These are phyloP conservation scores for Archips xylosteana DNA, from an alignment of 2,888 invertebrate genomes.

Conservation along the genomic window DNA sequence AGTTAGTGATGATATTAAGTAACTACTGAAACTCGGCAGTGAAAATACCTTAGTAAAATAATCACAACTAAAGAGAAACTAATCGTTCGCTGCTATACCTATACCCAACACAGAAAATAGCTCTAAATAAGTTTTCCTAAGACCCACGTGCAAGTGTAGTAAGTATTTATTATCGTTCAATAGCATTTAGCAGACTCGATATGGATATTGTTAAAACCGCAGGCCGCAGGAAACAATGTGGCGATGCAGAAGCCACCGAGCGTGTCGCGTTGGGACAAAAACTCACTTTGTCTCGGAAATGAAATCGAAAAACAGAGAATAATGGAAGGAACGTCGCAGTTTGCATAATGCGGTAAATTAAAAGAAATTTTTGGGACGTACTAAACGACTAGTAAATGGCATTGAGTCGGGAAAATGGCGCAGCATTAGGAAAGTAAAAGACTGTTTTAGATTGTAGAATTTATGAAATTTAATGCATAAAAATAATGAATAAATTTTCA, in stretches of 20 bases:
- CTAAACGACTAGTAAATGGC: constrained; percentile 61
- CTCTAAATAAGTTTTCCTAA: neutral
- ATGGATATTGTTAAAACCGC: constrained; percentile 75
- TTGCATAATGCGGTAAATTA: constrained; percentile 80
- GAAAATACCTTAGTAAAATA: neutral
- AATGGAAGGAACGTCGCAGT: constrained; percentile 73
- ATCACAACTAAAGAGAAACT: neutral
- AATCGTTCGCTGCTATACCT: neutral
- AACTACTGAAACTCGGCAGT: neutral
- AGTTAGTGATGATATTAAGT: neutral
- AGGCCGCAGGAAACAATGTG: constrained; percentile 71
- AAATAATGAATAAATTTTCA: too few relatives aligned
- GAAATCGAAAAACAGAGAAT: constrained; percentile 74
- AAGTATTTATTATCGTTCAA: constrained; percentile 60
- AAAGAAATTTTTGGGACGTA: constrained; percentile 70
- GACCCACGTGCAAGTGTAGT: constrained; percentile 35
- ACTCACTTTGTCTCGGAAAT: constrained; percentile 76
- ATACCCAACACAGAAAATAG: neutral
- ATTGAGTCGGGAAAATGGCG: constrained; percentile 51
- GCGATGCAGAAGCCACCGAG: constrained; percentile 66
- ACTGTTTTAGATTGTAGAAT: neutral
- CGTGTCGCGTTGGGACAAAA: constrained; percentile 77
- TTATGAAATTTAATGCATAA: neutral
- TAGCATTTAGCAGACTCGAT: constrained; percentile 63
- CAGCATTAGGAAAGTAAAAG: neutral